A percentile compares a stretch with the other conserved stretches of the same genome.
Evolutionary conservation across 2,888 invertebrate species (phyloP).

Genomic region (Sepioteuthis lessoniana): DNA sequence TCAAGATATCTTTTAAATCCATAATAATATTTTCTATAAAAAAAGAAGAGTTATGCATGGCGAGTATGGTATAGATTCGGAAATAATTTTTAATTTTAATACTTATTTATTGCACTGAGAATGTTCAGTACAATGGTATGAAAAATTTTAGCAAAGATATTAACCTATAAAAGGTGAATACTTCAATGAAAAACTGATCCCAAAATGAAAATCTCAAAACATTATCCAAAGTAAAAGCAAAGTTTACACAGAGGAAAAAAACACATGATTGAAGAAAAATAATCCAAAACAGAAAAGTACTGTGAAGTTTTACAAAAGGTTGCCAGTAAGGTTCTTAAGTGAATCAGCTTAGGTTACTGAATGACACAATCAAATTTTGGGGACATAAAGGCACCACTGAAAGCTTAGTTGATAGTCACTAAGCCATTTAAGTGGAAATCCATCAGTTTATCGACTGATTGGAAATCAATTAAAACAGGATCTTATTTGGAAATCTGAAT

Average conservation of each 20-base stretch:
- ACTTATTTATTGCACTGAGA: too few species aligned
- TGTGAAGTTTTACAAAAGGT: not conserved
- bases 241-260: not conserved
- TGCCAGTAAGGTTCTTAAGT: constrained; percentile 18
- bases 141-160: not conserved
- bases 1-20: too few species aligned
- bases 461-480: constrained; percentile 33
- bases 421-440: not conserved
- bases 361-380: not conserved
- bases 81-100: not conserved
- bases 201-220: not conserved
- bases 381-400: not conserved
- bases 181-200: not conserved
- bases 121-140: not conserved
- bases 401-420: not conserved
- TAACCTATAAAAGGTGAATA: not conserved
- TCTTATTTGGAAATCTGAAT: not conserved
- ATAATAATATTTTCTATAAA: too few species aligned
- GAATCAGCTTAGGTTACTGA: not conserved
- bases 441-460: not conserved
- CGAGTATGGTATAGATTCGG: not conserved
- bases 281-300: not conserved
- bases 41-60: not conserved
- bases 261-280: not conserved
- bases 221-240: not conserved